Conservation (phyloP, 1,140 invertebrate species). For the Drosophila bocqueti region DNA sequence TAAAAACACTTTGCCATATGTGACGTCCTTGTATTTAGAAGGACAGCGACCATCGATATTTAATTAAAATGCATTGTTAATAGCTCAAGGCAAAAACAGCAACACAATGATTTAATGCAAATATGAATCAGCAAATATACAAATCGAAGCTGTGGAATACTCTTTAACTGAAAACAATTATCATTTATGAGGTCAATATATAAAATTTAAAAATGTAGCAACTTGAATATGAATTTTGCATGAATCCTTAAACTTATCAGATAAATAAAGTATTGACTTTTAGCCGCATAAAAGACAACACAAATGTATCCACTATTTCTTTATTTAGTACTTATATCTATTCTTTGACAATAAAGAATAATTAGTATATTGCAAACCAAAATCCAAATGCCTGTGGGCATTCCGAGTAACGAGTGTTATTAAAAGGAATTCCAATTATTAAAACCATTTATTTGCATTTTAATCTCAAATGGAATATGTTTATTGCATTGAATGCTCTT, state of each 20-base stretch:
- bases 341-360: not conserved
- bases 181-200: not conserved
- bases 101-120: conserved; percentile 29
- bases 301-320: not conserved
- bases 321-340: not conserved
- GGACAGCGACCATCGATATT: conserved; percentile 33
- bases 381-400: conserved; percentile 1
- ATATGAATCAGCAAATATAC: not conserved
- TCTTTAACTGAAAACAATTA: not conserved
- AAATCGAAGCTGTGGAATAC: not conserved
- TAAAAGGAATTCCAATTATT: conserved; percentile 12
- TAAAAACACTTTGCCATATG: conserved; percentile 30
- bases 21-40: conserved; percentile 53
- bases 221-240: too few relatives aligned
- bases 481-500: conserved; percentile 17
- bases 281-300: not conserved
- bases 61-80: conserved; percentile 73
- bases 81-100: conserved; percentile 33
- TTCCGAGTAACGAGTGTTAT: not conserved
- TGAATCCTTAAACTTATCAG: not conserved
- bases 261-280: not conserved
- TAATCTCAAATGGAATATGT: conserved; percentile 22
- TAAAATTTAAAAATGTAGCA: not conserved
- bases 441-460: conserved; percentile 38
- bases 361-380: not conserved